phyloP scores from a whole-genome alignment of 2,113 vertebrate genomes.

The Pao palembangensis region DNA sequence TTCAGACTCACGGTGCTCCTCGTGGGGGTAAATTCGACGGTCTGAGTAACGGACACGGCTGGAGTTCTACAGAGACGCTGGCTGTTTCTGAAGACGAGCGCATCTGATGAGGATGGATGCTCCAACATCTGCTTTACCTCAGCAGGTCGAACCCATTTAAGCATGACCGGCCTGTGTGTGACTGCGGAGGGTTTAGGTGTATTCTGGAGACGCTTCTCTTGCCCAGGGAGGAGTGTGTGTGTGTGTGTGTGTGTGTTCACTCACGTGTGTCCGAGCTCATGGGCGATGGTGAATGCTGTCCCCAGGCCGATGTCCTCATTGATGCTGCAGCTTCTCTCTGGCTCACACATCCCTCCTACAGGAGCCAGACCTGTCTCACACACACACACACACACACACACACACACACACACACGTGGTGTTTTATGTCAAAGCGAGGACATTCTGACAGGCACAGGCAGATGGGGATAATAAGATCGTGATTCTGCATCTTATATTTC shows the following conservation, averaged over 20 bases:
- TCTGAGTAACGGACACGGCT: no score
- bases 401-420: background rate
- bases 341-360: conserved; percentile 95
- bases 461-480: background rate
- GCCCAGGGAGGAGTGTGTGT: background rate
- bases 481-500: no score
- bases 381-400: conserved; percentile 18
- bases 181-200: background rate
- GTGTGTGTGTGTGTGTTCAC: conserved; percentile 38
- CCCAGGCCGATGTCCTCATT: conserved; percentile 98
- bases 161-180: no score
- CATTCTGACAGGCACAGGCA: background rate
- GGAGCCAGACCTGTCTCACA: conserved; percentile 85
- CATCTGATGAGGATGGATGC: no score
- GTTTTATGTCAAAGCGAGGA: background rate
- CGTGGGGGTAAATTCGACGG: no score
- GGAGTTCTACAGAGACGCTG: no score
- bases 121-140: no score
- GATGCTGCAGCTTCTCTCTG: conserved; percentile 96
- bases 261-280: conserved; percentile 99
- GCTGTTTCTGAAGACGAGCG: no score
- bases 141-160: no score
- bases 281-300: conserved; percentile 97
- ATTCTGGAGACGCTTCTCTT: background rate
- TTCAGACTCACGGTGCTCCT: no score